phyloP scores from a whole-genome alignment of 2,113 vertebrate genomes.

The Oryctolagus cuniculus region DNA sequence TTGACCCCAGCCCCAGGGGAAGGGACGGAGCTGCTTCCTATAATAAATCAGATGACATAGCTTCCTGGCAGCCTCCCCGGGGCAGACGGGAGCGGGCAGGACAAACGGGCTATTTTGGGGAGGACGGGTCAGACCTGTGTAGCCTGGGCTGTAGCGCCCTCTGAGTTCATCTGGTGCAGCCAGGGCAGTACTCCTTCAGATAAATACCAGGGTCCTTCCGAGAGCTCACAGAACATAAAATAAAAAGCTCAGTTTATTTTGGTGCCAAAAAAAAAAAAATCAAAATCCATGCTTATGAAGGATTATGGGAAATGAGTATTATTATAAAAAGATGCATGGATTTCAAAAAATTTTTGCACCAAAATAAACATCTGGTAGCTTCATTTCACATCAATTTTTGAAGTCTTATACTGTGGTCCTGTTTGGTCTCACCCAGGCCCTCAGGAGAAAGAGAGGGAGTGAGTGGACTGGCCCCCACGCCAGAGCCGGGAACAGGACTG shows the following conservation, averaged over 20 bases:
- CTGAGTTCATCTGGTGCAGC: conserved; percentile 4
- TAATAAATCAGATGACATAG: conserved; percentile 70
- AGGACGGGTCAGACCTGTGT: background rate
- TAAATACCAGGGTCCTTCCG: background rate
- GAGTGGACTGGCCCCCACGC: background rate
- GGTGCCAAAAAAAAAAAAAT: no score
- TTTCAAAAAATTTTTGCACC: no score
- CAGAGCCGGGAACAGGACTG: background rate
- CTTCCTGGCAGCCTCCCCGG: conserved; percentile 62
- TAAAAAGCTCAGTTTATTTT: no score
- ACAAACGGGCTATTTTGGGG: conserved; percentile 50
- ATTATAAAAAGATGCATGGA: no score
- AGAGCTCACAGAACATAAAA: no score
- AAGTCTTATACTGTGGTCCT: background rate
- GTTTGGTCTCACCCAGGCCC: background rate
- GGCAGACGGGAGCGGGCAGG: background rate
- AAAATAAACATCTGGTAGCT: no score
- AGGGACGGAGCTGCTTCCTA: conserved; percentile 53
- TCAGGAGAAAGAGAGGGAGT: background rate
- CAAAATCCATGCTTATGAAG: no score
- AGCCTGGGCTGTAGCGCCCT: background rate
- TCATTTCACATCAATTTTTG: no score
- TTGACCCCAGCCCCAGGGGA: conserved; percentile 60
- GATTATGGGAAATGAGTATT: no score
- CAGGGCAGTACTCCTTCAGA: background rate